Percentiles rank a stretch among this genome's conserved stretches.
Conservation (phyloP, 2,797 vertebrate genomes). For the Mormyrops boulengeri region DNA sequence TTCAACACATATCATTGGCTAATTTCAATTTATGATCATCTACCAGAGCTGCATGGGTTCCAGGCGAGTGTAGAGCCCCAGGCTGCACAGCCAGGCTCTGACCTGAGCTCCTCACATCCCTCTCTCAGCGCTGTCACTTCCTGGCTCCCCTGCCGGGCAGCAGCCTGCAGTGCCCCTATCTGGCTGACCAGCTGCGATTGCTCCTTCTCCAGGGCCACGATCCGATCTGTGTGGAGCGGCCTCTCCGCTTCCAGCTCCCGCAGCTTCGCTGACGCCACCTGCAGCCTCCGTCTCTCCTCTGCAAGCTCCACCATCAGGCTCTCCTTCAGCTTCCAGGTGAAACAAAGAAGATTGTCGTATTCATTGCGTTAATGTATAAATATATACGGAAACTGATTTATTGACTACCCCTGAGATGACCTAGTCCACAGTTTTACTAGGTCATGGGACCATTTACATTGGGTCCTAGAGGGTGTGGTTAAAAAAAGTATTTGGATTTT, state of each 20-base stretch:
- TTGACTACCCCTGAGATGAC: background rate
- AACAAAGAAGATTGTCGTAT: background rate
- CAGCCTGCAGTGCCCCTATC: conserved; percentile 44
- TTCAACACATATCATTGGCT: background rate
- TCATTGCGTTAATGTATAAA: background rate
- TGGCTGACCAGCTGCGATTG: conserved; percentile 49
- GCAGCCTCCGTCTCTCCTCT: conserved; percentile 39
- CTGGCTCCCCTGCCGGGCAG: conserved; percentile 33
- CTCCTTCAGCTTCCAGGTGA: conserved; percentile 48
- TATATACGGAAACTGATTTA: background rate
- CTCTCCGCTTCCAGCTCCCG: conserved; percentile 50
- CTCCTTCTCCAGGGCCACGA: conserved; percentile 50
- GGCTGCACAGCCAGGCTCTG: conserved; percentile 11
- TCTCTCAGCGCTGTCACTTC: conserved; percentile 41
- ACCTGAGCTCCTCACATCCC: conserved; percentile 49
- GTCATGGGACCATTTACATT: background rate
- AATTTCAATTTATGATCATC: background rate
- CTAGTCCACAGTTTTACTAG: background rate
- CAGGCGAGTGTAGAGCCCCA: background rate
- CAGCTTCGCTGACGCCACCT: conserved; percentile 43
- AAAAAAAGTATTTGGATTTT: background rate
- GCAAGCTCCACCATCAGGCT: conserved; percentile 52
- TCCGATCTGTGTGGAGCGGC: conserved; percentile 33
- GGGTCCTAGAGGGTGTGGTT: background rate
- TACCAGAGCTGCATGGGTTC: background rate